Evolutionary conservation across 1,140 invertebrate genomes (phyloP), one percentile per base, ranked within the genome.

Genomic region (Leptinotarsa defecta): DNA sequence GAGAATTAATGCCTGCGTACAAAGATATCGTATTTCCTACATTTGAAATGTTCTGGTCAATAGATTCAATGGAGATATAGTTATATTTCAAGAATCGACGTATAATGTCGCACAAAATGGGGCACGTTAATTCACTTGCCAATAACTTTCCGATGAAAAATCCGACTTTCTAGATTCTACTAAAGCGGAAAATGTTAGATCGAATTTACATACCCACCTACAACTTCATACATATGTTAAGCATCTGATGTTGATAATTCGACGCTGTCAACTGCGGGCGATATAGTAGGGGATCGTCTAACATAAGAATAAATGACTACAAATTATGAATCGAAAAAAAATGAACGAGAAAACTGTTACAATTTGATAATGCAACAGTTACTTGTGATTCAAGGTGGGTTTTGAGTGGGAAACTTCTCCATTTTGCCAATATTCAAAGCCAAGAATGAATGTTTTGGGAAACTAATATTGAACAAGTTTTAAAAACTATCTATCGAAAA

Each of bases 101-200:
- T 71, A 27, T 71, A 61, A 52, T 71, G 70, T 49, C 70, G 57
- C 22, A 62, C 49, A 61, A 71, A 49, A 71, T 71, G 70, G 70
- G 22, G 52, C 49, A 71, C 49, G 70, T 71, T 71, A 62, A 71
- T 71, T 71, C 70, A 71, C 70, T 27, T 71, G 43, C 57, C 43
- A 71, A 61, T 61, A 27, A 57, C 49, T 27, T 70, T 15, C 52
- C 48, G 15, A 24, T 34, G 34, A 71, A 71, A 71, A 71, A 71
- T 24, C 4, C 24, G 11, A 71, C 70, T 71, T 71, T 71, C 70
- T 71, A 57, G n/a, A 49, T 71, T 71, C 57, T 61, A 71, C 49
- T 52, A 20, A 68, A 57, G 52, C 15, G n/a, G 52, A 57, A 57
- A 57, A 57, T 57, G 52, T 57, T 57, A 15, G 52, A 57, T 19